Evolutionary conservation across 2,888 invertebrate species (phyloP).

Genomic region (Aquatica leii): DNA sequence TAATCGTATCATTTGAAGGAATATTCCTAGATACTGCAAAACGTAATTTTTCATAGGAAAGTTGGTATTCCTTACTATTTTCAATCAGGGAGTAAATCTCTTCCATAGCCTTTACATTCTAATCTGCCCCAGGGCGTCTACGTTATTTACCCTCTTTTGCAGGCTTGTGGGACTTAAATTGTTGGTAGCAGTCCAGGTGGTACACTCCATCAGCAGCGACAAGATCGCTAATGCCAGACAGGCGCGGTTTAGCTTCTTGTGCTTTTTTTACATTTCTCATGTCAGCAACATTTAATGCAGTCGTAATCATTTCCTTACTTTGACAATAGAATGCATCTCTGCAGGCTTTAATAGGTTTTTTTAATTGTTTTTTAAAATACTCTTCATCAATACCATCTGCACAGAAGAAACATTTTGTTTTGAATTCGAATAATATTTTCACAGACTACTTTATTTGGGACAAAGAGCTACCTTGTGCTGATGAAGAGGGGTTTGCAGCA

Average conservation of each 20-base stretch:
- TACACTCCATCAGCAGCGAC: conserved; percentile 3
- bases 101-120: background rate
- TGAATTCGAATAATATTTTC: background rate
- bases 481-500: conserved; percentile 1
- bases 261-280: background rate
- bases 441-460: no score
- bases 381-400: background rate
- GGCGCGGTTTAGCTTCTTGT: background rate
- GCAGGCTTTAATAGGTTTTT: background rate
- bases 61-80: conserved; percentile 4
- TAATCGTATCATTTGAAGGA: conserved; percentile 5
- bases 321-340: background rate
- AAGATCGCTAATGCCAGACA: conserved; percentile 5
- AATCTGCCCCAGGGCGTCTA: no score
- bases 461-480: background rate
- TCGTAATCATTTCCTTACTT: background rate
- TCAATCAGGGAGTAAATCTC: conserved; percentile 1
- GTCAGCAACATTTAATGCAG: background rate
- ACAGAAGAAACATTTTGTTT: conserved; percentile 12
- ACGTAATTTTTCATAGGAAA: conserved; percentile 2
- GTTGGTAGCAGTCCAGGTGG: conserved; percentile 3
- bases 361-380: no score
- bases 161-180: background rate
- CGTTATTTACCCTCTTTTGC: background rate
- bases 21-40: conserved; percentile 2